A percentile compares a stretch with the other conserved stretches of the same genome.
These are phyloP conservation scores for Hemaris fuciformis DNA, from an alignment of 2,888 invertebrate genomes.

Conservation along the genomic window DNA sequence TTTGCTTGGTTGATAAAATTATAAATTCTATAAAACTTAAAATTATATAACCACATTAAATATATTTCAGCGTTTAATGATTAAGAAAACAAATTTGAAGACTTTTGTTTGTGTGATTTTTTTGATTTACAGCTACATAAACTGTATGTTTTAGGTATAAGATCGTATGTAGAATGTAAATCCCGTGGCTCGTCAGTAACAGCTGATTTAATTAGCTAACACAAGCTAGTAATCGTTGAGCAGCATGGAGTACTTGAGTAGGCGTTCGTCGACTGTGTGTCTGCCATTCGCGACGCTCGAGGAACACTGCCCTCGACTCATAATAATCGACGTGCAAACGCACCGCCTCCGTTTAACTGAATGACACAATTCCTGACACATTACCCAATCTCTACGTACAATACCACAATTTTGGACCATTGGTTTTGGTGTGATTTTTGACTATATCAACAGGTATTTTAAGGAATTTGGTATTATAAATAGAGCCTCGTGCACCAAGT, in stretches of 20 bases:
- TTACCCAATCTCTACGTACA: conserved; percentile 67
- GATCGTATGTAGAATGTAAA: not conserved
- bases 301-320: conserved; percentile 65
- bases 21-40: conserved; percentile 18
- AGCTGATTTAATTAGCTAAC: conserved; percentile 24
- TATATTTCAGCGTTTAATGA: not conserved
- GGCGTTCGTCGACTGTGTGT: conserved; percentile 57
- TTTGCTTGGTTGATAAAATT: conserved; percentile 44
- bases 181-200: not conserved
- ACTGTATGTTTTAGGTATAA: too few relatives aligned
- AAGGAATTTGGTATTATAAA: not conserved
- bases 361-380: conserved; percentile 77
- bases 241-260: conserved; percentile 41
- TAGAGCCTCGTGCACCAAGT: too few relatives aligned
- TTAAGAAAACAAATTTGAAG: not conserved
- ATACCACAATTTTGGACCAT: conserved; percentile 52
- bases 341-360: conserved; percentile 69
- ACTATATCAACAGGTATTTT: conserved; percentile 18
- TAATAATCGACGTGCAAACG: conserved; percentile 65
- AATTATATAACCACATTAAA: not conserved
- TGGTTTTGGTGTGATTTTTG: conserved; percentile 32
- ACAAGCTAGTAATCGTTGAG: conserved; percentile 28
- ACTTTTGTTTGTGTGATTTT: too few relatives aligned
- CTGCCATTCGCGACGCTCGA: conserved; percentile 49
- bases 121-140: not conserved